phyloP scores from a whole-genome alignment of 2,113 vertebrate species.

The Rhabdomys dilectus region DNA sequence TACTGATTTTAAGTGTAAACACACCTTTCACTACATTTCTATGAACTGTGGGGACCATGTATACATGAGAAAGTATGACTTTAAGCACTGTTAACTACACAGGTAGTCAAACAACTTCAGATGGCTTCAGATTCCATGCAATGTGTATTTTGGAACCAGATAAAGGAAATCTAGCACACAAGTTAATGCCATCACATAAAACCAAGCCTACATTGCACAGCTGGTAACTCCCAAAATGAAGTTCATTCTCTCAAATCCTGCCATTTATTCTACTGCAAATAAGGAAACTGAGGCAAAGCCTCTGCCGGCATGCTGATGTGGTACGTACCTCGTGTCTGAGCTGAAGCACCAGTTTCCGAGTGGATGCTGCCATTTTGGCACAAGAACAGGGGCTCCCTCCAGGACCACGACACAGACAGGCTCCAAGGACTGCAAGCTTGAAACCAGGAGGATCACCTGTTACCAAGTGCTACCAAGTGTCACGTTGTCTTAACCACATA shows the following conservation, averaged over 20 bases:
- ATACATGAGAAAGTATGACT: conserved; percentile 28
- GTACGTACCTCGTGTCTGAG: conserved; percentile 93
- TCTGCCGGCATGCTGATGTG: accelerated
- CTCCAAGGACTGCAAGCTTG: conserved; percentile 92
- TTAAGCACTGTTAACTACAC: conserved; percentile 10
- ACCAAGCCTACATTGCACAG: not conserved
- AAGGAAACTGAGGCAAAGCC: not conserved
- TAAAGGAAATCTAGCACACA: not conserved
- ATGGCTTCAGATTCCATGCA: not conserved
- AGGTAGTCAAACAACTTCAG: not conserved
- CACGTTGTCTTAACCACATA: not conserved
- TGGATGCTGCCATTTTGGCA: conserved; percentile 89
- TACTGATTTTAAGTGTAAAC: not conserved
- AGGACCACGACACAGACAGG: conserved; percentile 88
- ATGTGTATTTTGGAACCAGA: conserved; percentile 13
- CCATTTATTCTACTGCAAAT: not conserved
- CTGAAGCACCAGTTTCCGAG: conserved; percentile 91
- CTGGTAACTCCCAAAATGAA: not conserved
- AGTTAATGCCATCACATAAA: not conserved
- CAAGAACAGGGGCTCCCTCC: conserved; percentile 89
- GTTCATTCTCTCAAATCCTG: not conserved
- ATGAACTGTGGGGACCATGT: not conserved
- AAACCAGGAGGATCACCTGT: conserved; percentile 67
- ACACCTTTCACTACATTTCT: no score
- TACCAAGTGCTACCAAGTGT: conserved; percentile 33